Evolutionary conservation across 2,113 vertebrate species (phyloP).

Genomic region (Carettochelys insculpta): DNA sequence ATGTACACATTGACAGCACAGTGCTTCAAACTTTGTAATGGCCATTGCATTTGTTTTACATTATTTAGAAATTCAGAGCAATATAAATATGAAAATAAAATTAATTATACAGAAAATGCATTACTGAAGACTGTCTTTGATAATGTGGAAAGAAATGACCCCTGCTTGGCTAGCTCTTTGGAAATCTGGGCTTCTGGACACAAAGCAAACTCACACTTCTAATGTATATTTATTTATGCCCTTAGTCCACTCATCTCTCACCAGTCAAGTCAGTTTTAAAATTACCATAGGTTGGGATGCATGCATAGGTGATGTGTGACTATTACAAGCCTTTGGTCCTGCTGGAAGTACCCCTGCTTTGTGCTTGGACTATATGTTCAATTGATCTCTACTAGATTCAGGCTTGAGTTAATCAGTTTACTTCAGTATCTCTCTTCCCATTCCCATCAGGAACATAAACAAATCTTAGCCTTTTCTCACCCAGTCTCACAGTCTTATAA

Average conservation of each 20-base stretch:
- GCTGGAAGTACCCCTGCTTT: neutral
- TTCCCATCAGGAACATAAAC: neutral
- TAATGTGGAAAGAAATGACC: neutral
- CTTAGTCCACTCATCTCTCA: neutral
- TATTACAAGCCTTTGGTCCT: neutral
- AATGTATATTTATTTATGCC: neutral
- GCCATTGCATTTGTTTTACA: slow-evolving; percentile 25
- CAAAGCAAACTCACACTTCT: neutral
- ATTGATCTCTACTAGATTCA: neutral
- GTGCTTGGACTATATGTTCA: neutral
- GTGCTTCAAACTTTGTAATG: slow-evolving; percentile 18
- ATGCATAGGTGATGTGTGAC: neutral
- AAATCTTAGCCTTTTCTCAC: neutral
- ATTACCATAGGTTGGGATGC: neutral
- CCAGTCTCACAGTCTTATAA: neutral
- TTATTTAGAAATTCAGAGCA: neutral
- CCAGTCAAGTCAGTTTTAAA: neutral
- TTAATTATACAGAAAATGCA: neutral
- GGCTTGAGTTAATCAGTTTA: neutral
- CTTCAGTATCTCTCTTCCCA: neutral
- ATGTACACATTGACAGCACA: too few relatives aligned
- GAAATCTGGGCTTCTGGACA: neutral
- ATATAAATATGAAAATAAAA: neutral
- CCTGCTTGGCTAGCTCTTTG: slow-evolving; percentile 5
- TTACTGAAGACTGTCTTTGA: neutral